phyloP scores from a whole-genome alignment of 1,140 invertebrate genomes.

The Microvelia longipes region DNA sequence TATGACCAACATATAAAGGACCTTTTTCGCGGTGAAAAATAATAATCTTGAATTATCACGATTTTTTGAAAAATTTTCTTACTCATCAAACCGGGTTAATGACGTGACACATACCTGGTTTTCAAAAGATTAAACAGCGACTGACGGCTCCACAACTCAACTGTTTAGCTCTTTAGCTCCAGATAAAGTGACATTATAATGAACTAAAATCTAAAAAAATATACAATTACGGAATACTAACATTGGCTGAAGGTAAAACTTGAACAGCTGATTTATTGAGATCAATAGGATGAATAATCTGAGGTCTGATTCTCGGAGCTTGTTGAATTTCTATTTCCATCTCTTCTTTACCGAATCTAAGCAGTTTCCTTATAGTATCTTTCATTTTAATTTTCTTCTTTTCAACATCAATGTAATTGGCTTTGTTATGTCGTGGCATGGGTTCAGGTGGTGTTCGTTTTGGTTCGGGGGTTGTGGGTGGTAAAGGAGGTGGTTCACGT shows the following conservation, averaged over 20 bases:
- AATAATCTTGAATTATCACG: too few relatives aligned
- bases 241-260: conserved; percentile 38
- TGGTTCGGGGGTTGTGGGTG: conserved; percentile 28
- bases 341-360: conserved; percentile 40
- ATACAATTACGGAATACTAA: too few relatives aligned
- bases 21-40: too few relatives aligned
- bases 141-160: too few relatives aligned
- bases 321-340: conserved; percentile 33
- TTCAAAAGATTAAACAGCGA: too few relatives aligned
- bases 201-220: too few relatives aligned
- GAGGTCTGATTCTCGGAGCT: conserved; percentile 46
- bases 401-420: conserved; percentile 27
- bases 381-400: conserved; percentile 53
- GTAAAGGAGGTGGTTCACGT: conserved; percentile 44
- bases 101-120: too few relatives aligned
- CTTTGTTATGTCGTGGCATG: conserved; percentile 2
- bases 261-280: conserved; percentile 62
- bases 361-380: conserved; percentile 62
- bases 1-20: too few relatives aligned
- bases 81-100: too few relatives aligned
- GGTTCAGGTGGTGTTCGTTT: conserved; percentile 21
- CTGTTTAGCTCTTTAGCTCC: too few relatives aligned
- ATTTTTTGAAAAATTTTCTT: too few relatives aligned
- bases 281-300: conserved; percentile 77
- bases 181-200: too few relatives aligned